Base-by-base conservation (phyloP, 1,140 invertebrate species). In the Pseudoatta argentina region DNA sequence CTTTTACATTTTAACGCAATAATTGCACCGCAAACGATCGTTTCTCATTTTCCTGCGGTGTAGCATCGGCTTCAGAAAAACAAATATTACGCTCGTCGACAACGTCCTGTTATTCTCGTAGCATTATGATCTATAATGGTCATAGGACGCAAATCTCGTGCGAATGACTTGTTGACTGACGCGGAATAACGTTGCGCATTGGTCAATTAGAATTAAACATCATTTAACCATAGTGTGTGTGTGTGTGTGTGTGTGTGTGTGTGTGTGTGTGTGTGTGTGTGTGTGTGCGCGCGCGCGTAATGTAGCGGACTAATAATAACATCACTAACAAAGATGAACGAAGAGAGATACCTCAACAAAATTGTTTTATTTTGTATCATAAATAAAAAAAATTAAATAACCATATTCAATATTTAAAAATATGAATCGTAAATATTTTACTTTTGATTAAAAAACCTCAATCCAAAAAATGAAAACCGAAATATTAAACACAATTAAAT, bases 1-100 rank as follows among this genome's bases (percentile, higher is more conserved):
- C 55, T 53, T 83, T 82, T 73, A 55, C 67, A 6, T 82, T 82
- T 83, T 83, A 83, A 73, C 39, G 39, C 55, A 55, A 73, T 72
- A 82, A 82, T 61, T 82, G 66, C 67, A 21, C 34, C 55, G 79
- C 67, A 83, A 83, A 61, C 30, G 55, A 83, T 61, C 69, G 12
- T 73, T 83, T 82, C 78, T 82, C 78, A 72, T 82, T 72, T 59
- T 53, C 51, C 78, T 67, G 53, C 12, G 18, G 53, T 14, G 30
- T 16, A 5, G 48, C 30, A 59, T n/a, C 24, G 21, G 53, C 67
- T 48, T 83, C 55, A 39, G 55, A 83, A 73, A 83, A 83, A 73
- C 79, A 83, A 83, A 72, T 24, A 51, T 55, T 3, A 24, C 44
- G 30, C 4, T 34, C 30, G 8, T 24, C 66, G 18, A 21, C 34